Conservation (phyloP, 92 coral and sea anemone genomes). For the Ricordea florida region DNA sequence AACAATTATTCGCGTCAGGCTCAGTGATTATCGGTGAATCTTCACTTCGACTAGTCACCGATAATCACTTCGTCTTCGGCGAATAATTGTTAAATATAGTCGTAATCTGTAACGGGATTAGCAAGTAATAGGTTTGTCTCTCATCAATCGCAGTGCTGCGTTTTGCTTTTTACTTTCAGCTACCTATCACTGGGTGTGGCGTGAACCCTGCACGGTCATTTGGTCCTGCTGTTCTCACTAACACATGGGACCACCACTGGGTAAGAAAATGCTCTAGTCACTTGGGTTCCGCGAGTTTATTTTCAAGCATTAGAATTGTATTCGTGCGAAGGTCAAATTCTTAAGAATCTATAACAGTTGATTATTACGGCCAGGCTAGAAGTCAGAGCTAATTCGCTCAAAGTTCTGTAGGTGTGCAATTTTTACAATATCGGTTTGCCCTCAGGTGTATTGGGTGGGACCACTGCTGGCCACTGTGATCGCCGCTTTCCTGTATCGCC, state of each 20-base stretch:
- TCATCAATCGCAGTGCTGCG: not conserved
- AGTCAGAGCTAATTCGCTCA: not conserved
- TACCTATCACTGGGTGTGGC: conserved; percentile 80
- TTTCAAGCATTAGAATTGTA: not conserved
- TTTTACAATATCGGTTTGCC: not conserved
- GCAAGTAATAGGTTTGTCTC: not conserved
- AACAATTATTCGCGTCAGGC: too few species aligned
- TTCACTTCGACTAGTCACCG: too few species aligned
- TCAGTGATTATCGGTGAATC: too few species aligned
- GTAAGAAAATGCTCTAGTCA: conserved; percentile 22
- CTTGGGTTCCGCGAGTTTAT: not conserved
- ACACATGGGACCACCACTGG: conserved; percentile 74
- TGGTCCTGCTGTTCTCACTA: conserved; percentile 73
- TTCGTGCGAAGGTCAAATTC: too few species aligned
- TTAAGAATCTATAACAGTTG: too few species aligned
- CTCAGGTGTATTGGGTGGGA: conserved; percentile 73
- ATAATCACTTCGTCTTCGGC: too few species aligned
- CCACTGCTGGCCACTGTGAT: conserved; percentile 60
- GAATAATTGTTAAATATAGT: not conserved
- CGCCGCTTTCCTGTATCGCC: conserved; percentile 69
- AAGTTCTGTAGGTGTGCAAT: not conserved
- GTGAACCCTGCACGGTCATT: conserved; percentile 80
- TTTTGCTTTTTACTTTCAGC: conserved; percentile 16
- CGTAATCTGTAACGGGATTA: not conserved
- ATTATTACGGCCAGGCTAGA: too few species aligned